Evolutionary conservation across 2,888 invertebrate genomes (phyloP), one percentile per base, ranked within the genome.

Genomic region (Stenotaenia linearis): DNA sequence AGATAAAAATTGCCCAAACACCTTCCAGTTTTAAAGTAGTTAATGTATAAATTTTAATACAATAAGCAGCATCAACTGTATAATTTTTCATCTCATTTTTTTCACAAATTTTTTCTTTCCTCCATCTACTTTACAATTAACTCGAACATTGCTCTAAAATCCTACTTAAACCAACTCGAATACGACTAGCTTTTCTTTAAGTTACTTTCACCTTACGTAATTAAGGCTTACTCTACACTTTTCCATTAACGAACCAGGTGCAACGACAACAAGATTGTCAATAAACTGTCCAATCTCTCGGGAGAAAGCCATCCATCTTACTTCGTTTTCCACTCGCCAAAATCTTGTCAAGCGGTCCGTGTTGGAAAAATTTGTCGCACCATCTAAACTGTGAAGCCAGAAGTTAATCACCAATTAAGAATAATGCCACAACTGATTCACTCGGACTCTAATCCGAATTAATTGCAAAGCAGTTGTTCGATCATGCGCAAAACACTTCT

Each of bases 321-420:
- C 18, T 50, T 50, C 50, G 50, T 50, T 50, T 50, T 69, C 28
- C 69, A 69, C 69, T 28, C 23, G 12, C 69, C 28, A 23, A 25
- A 69, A 69, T 69, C 69, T 69, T 69, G 69, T 69, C 69, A 69
- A 69, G 25, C 28, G 23, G 69, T 69, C 25, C 69, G 28, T 69
- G 69, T 25, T 25, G 25, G 69, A 69, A 69, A 69, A 69, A 69
- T 69, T 69, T 69, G 69, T 69, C 69, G 69, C 69, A 25, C 61
- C 69, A 69, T 69, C 69, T 69, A 69, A 69, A 69, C 69, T 69
- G 69, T 69, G 69, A 69, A 69, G 69, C 69, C 69, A 69, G 69
- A 69, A 69, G 69, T 69, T 69, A 69, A 69, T 69, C 69, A 69
- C 69, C 69, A 69, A 69, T 69, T 69, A 69, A 10, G 69, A 69